Evolutionary conservation across 1,140 invertebrate species (phyloP).

Genomic region (Bombus ignitus): DNA sequence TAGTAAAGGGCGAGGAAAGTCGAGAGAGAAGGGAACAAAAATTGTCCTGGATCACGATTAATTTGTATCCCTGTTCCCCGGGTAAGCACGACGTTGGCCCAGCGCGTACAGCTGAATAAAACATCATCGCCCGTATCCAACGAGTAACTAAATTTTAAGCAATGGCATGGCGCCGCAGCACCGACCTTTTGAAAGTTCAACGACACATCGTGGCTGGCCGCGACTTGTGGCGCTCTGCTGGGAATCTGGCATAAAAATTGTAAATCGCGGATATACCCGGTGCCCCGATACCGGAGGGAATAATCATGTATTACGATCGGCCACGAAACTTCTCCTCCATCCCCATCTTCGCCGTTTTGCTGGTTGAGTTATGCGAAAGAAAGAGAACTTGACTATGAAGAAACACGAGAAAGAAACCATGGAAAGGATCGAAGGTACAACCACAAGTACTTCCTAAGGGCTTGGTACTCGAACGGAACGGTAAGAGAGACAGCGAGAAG

Average conservation of each 20-base stretch:
- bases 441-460: neutral
- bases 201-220: slow-evolving; percentile 36
- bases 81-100: slow-evolving; percentile 16
- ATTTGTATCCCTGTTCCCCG: slow-evolving; percentile 41
- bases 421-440: too few relatives aligned
- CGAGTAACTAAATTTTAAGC: slow-evolving; percentile 53
- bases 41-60: slow-evolving; percentile 44
- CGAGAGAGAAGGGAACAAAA: neutral
- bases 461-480: neutral
- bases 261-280: slow-evolving; percentile 57
- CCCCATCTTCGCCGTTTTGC: neutral
- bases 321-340: slow-evolving; percentile 60
- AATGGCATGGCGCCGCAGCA: slow-evolving; percentile 33
- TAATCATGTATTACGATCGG: slow-evolving; percentile 71
- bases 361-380: slow-evolving; percentile 14
- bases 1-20: neutral
- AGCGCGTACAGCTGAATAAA: slow-evolving; percentile 43
- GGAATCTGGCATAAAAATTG: slow-evolving; percentile 60
- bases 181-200: slow-evolving; percentile 61
- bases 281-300: slow-evolving; percentile 52
- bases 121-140: slow-evolving; percentile 48
- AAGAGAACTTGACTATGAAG: neutral
- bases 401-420: neutral
- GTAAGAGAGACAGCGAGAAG: neutral
- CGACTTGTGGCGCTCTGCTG: slow-evolving; percentile 27